phyloP scores from a whole-genome alignment of 1,140 invertebrate species.

The Pomphorhynchus laevis region DNA sequence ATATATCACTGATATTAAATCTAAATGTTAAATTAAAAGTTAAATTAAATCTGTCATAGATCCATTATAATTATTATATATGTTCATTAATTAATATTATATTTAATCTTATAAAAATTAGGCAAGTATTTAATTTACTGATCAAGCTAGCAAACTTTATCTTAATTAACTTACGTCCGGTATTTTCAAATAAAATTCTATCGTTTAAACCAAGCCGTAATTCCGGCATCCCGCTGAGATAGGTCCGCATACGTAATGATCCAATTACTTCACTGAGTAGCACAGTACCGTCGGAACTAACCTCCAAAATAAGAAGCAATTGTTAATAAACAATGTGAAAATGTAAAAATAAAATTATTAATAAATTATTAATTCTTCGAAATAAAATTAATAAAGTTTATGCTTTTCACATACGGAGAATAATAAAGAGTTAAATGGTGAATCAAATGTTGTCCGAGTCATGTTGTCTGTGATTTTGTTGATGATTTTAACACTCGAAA shows the following conservation, averaged over 20 bases:
- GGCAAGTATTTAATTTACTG: background rate
- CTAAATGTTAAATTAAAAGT: background rate
- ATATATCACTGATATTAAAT: no score
- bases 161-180: constrained; percentile 31
- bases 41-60: constrained; percentile 2
- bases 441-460: no score
- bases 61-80: background rate
- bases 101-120: background rate
- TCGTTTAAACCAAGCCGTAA: constrained; percentile 83
- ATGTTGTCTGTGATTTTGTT: no score
- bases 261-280: constrained; percentile 88
- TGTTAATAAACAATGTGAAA: background rate
- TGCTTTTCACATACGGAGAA: no score
- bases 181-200: constrained; percentile 89
- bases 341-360: background rate
- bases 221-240: constrained; percentile 97
- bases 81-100: background rate
- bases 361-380: no score
- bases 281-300: constrained; percentile 87
- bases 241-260: constrained; percentile 92
- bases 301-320: constrained; percentile 22
- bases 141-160: background rate
- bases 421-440: no score
- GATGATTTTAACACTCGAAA: no score
- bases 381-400: no score